Percentiles rank a stretch among this genome's conserved stretches.
phyloP scores from a whole-genome alignment of 2,113 vertebrate genomes.

The Cranoglanis bouderius region DNA sequence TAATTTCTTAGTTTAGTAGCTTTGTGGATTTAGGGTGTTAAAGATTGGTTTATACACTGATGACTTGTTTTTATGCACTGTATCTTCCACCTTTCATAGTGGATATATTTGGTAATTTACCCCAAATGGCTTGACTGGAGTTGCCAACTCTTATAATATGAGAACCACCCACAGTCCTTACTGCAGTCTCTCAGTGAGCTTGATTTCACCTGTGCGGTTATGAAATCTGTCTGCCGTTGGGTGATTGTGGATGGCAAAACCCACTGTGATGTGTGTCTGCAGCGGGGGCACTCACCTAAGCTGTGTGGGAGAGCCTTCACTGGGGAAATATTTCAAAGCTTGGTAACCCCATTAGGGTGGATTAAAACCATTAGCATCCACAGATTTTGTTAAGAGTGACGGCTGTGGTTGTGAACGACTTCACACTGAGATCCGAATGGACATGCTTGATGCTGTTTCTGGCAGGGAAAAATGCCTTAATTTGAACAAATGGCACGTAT shows the following conservation, averaged over 20 bases:
- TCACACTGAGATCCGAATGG: constrained; percentile 52
- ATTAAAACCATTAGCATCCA: constrained; percentile 46
- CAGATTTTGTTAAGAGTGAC: constrained; percentile 50
- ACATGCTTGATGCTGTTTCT: constrained; percentile 40
- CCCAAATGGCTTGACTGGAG: constrained; percentile 19
- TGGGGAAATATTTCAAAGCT: constrained; percentile 46
- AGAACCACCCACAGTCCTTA: constrained; percentile 32
- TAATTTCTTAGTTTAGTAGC: constrained; percentile 67
- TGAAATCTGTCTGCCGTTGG: constrained; percentile 42
- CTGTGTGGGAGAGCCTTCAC: constrained; percentile 31
- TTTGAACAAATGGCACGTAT: constrained; percentile 61
- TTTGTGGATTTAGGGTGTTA: constrained; percentile 61
- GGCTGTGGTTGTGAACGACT: constrained; percentile 41
- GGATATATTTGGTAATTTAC: constrained; percentile 22
- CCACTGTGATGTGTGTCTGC: constrained; percentile 35
- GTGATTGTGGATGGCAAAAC: constrained; percentile 34
- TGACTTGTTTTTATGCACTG: constrained; percentile 22
- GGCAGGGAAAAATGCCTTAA: constrained; percentile 54
- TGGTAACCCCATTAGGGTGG: constrained; percentile 41
- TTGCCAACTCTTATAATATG: constrained; percentile 33
- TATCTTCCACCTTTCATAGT: constrained; percentile 13
- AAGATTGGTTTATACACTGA: constrained; percentile 40
- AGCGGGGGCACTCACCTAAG: constrained; percentile 19
- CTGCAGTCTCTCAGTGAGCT: constrained; percentile 24
- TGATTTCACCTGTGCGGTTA: constrained; percentile 42